Conservation (phyloP, 2,797 vertebrate species). For the Malurus leucopterus region DNA sequence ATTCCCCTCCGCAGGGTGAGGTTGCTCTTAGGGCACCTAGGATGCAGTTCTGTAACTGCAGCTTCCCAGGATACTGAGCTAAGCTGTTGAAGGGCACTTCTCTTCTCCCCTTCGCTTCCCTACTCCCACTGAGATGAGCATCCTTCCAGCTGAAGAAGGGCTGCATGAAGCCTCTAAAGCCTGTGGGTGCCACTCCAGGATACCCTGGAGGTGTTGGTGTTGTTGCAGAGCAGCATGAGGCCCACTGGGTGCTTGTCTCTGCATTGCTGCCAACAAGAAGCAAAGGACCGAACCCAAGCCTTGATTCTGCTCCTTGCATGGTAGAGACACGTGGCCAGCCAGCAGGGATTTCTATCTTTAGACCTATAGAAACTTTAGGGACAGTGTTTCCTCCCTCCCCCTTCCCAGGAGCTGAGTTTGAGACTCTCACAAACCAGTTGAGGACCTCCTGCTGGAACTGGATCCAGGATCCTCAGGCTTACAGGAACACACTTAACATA, state of each 20-base stretch:
- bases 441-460: conserved; percentile 63
- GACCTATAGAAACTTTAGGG: conserved; percentile 43
- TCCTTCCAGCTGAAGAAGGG: conserved; percentile 51
- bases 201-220: conserved; percentile 9
- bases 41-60: conserved; percentile 52
- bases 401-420: conserved; percentile 59
- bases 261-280: conserved; percentile 22
- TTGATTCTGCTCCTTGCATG: conserved; percentile 41
- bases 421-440: conserved; percentile 61
- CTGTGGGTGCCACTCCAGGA: conserved; percentile 32
- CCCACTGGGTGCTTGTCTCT: conserved; percentile 15
- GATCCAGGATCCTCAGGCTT: conserved; percentile 60
- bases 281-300: conserved; percentile 31
- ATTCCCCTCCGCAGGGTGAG: conserved; percentile 27
- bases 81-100: conserved; percentile 42
- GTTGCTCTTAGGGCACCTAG: conserved; percentile 43
- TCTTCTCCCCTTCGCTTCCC: not conserved
- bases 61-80: conserved; percentile 40
- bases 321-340: conserved; percentile 16
- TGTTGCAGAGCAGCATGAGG: conserved; percentile 15
- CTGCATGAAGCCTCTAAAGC: conserved; percentile 43
- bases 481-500: conserved; percentile 62
- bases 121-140: conserved; percentile 21
- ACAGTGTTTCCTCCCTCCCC: conserved; percentile 50
- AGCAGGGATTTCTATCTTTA: conserved; percentile 39